Evolutionary conservation across 2,797 vertebrate species (phyloP).

Genomic region (Myotis pilosus): DNA sequence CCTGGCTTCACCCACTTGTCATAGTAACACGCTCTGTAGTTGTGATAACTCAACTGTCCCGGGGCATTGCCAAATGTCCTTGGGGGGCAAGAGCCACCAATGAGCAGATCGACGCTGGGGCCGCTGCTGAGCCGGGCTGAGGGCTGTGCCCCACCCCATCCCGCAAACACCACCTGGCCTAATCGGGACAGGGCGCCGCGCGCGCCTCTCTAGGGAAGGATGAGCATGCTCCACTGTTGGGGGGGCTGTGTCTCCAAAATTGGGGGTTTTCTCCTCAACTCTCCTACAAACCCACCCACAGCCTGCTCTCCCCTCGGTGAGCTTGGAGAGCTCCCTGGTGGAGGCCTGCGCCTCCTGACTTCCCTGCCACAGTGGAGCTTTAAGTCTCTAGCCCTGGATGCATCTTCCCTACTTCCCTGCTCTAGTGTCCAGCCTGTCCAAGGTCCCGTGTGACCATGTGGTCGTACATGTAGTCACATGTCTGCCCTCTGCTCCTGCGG

Average conservation of each 20-base stretch:
- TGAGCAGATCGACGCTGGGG: no score
- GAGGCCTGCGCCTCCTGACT: neutral
- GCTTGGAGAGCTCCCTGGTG: neutral
- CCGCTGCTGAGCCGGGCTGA: neutral
- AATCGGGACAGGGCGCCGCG: no score
- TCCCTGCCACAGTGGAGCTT: neutral
- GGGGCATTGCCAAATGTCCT: neutral
- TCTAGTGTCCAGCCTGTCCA: neutral
- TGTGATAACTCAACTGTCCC: neutral
- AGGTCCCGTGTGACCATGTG: neutral
- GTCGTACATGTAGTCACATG: neutral
- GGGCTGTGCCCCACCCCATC: fast-evolving
- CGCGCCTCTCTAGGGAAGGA: neutral
- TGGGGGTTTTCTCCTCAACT: neutral
- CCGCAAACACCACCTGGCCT: neutral
- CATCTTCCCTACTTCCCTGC: neutral
- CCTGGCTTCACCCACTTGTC: neutral
- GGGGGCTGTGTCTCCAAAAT: neutral
- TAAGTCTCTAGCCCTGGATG: neutral
- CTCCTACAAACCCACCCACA: neutral
- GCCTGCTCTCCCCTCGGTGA: neutral
- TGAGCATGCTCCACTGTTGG: neutral
- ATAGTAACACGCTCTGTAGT: neutral
- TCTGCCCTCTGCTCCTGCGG: slow-evolving; percentile 10
- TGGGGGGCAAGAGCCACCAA: neutral